Evolutionary conservation across 2,888 invertebrate species (phyloP).

Genomic region (Atherix ibis): DNA sequence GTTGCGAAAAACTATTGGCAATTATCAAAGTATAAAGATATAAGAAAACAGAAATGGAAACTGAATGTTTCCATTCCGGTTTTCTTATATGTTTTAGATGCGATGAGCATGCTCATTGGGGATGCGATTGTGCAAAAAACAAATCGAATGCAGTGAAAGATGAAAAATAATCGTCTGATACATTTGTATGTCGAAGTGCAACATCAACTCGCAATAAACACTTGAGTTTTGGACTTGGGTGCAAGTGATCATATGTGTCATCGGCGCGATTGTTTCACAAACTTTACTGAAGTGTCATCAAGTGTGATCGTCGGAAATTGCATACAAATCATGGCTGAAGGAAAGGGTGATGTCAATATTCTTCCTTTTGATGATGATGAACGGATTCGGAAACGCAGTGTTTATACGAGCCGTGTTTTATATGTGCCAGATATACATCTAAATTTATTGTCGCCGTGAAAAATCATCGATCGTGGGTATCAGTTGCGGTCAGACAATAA

Average conservation of each 20-base stretch:
- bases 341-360: neutral
- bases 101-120: conserved; percentile 4
- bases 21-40: no score
- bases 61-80: no score
- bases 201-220: neutral
- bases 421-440: conserved; percentile 3
- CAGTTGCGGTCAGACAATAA: conserved; percentile 4
- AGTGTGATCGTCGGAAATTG: neutral
- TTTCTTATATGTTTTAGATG: no score
- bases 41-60: no score
- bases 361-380: conserved; percentile 2
- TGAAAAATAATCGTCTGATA: no score
- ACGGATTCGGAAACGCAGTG: neutral
- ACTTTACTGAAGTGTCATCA: neutral
- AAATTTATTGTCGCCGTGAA: conserved; percentile 11
- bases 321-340: neutral
- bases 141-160: no score
- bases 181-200: neutral
- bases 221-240: no score
- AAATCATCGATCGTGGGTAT: conserved; percentile 8
- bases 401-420: conserved; percentile 4
- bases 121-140: neutral
- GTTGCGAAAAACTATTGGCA: no score
- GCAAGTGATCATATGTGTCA: conserved; percentile 5
- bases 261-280: conserved; percentile 4